Evolutionary conservation across 1,140 invertebrate genomes (phyloP), one percentile per base, ranked within the genome.

Genomic region (Cydia pomonella): DNA sequence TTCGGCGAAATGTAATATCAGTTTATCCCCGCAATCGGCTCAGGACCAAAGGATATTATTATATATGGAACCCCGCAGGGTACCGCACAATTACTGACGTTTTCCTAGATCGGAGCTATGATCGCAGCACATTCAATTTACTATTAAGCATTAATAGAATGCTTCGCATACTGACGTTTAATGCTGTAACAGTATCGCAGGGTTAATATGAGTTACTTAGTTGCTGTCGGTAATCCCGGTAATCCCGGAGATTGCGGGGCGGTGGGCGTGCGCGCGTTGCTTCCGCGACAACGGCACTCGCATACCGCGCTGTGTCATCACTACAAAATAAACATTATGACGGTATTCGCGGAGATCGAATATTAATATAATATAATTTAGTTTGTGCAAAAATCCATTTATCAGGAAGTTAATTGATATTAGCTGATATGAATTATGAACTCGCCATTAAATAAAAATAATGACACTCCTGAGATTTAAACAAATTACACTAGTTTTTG

Each of bases 211-310:
- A 85, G 84, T 83, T 83, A 82, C 78, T 82, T 80, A 79, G 73
- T 71, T 75, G 73, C 77, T 38, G 73, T 44, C 77, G 75, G 77
- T 79, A 84, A 81, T 79, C 77, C 74, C 23, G 53, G 76, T 74
- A 77, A 80, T 81, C 79, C 76, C 77, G 75, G 72, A 81, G 82
- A 85, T 85, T 84, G 85, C 75, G 72, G 69, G 75, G 74, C 64
- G 64, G 64, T 69, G 64, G 64, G 64, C 64, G 64, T 29, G 27
- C 7, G 29, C 64, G 64, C 79, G 78, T 29, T 44, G 83, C 83
- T 86, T 86, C 82, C 82, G 80, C 80, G 62, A 66, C 80, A 89
- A 88, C 86, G 87, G 87, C 80, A 87, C 76, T 78, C 25, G 75
- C 82, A 82, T 86, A 80, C 82, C 81, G 73, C 72, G 44, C 18